phyloP scores from a whole-genome alignment of 2,888 invertebrate genomes.

The Sicus ferrugineus region DNA sequence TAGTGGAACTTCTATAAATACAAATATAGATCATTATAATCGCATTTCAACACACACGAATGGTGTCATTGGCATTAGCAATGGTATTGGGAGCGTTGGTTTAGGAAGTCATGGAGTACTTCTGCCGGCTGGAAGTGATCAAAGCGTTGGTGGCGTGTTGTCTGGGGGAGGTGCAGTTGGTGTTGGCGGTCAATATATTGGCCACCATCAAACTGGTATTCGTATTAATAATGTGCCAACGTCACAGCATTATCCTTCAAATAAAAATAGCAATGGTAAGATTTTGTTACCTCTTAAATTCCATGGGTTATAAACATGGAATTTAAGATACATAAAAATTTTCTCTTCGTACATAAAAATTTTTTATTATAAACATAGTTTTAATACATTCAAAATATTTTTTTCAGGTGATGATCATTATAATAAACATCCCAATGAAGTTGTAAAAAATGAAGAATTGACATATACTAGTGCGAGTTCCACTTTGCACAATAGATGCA shows the following conservation, averaged over 20 bases:
- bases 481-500: conserved; percentile 34
- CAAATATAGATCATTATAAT: conserved; percentile 63
- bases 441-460: conserved; percentile 91
- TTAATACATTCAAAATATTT: background rate
- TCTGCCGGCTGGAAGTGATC: conserved; percentile 48
- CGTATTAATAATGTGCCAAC: conserved; percentile 63
- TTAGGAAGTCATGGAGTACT: conserved; percentile 48
- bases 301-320: background rate
- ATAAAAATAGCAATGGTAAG: conserved; percentile 52
- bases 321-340: background rate
- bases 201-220: conserved; percentile 57
- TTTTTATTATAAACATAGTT: background rate
- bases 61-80: conserved; percentile 48
- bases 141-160: conserved; percentile 56
- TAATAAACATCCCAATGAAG: conserved; percentile 89
- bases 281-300: conserved; percentile 35
- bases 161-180: conserved; percentile 46
- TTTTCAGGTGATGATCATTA: conserved; percentile 72
- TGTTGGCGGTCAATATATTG: conserved; percentile 47
- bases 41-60: conserved; percentile 61
- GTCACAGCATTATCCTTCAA: conserved; percentile 57
- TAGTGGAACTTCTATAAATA: conserved; percentile 59
- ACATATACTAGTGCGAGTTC: conserved; percentile 72
- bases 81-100: conserved; percentile 40
- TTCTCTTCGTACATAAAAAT: background rate